A percentile compares a stretch with the other conserved stretches of the same genome.
Conservation (phyloP, 2,888 invertebrate species). For the Baccha elongata region DNA sequence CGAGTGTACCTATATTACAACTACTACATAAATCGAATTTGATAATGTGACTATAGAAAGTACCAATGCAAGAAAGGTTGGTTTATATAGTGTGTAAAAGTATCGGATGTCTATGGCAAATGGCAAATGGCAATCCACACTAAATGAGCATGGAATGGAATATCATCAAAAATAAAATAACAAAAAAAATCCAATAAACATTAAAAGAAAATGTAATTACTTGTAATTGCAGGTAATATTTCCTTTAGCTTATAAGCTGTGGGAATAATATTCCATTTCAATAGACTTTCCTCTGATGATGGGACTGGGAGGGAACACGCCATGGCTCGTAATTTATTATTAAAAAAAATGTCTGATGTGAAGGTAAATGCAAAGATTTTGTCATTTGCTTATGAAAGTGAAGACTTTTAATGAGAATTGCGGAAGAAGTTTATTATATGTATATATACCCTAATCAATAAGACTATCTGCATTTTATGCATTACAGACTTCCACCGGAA, state of each 20-base stretch:
- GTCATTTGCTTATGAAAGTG: constrained; percentile 50
- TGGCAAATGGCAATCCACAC: constrained; percentile 12
- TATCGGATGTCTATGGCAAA: constrained; percentile 15
- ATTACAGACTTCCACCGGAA: constrained; percentile 24
- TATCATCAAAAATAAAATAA: neutral
- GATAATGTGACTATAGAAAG: constrained; percentile 55
- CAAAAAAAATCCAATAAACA: constrained; percentile 21
- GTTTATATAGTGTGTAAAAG: neutral
- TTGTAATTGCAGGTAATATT: constrained; percentile 41
- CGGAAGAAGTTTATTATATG: constrained; percentile 24
- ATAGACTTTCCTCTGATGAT: constrained; percentile 29
- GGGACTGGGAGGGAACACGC: neutral
- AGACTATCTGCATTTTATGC: neutral
- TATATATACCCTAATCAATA: too few species aligned
- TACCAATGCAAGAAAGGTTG: constrained; percentile 17
- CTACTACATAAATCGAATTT: constrained; percentile 39
- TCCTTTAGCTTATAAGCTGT: constrained; percentile 36
- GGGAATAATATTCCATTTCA: constrained; percentile 57
- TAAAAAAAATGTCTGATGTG: constrained; percentile 10
- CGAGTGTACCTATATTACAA: constrained; percentile 19
- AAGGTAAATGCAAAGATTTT: constrained; percentile 39
- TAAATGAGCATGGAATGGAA: neutral
- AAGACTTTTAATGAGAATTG: constrained; percentile 22
- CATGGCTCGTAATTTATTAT: constrained; percentile 32
- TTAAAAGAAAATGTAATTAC: constrained; percentile 35